These are phyloP conservation scores for Lampris megalopsis DNA, from an alignment of 2,113 vertebrate genomes.

Conservation along the genomic window DNA sequence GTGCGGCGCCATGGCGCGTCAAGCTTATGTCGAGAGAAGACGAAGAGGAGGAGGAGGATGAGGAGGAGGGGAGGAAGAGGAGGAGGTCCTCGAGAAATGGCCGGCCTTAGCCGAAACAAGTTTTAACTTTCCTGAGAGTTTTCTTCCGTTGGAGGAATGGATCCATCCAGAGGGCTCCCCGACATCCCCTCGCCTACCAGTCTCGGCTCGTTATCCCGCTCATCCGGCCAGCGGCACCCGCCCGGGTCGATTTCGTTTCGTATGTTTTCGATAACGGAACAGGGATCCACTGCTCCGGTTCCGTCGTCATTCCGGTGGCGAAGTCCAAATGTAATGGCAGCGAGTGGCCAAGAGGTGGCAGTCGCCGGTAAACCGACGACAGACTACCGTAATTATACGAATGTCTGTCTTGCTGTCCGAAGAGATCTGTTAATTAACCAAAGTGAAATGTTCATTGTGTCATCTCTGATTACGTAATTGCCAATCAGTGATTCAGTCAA, in stretches of 20 bases:
- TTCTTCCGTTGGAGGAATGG: not conserved
- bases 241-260: too few species aligned
- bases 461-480: too few species aligned
- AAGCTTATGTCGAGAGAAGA: conserved; percentile 18
- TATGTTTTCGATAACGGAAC: too few species aligned
- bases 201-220: too few species aligned
- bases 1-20: conserved; percentile 75
- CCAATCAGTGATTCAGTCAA: too few species aligned
- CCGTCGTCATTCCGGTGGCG: too few species aligned
- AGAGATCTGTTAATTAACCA: too few species aligned
- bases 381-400: conserved; percentile 53
- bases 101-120: conserved; percentile 18
- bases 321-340: not conserved
- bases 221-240: too few species aligned
- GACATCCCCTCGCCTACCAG: not conserved
- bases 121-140: conserved; percentile 18
- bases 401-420: not conserved
- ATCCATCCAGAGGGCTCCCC: not conserved
- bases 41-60: not conserved
- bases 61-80: conserved; percentile 35
- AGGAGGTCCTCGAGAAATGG: conserved; percentile 47
- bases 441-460: too few species aligned
- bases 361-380: not conserved
- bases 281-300: too few species aligned
- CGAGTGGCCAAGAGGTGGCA: not conserved